A percentile compares a stretch with the other conserved stretches of the same genome.
These are phyloP conservation scores for Monomorium pharaonis DNA, from an alignment of 1,140 invertebrate genomes.

Conservation along the genomic window DNA sequence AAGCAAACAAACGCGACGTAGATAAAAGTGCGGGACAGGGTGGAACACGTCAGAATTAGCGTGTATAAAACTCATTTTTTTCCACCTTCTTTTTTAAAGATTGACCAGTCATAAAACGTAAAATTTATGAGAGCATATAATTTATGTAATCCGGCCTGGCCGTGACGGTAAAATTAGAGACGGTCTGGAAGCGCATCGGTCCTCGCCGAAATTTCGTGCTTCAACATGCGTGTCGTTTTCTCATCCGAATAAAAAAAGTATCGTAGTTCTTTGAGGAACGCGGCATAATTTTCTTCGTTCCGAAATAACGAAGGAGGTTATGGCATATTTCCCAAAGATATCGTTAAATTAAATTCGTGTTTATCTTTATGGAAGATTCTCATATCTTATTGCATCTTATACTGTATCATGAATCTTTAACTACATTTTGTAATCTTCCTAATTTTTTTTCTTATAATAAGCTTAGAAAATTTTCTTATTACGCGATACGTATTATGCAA, in stretches of 20 bases:
- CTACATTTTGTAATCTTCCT: neutral
- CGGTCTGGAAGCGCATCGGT: neutral
- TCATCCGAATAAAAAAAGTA: neutral
- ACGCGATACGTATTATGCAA: neutral
- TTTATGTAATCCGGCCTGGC: slow-evolving; percentile 65
- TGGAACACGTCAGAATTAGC: neutral
- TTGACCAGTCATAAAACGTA: slow-evolving; percentile 57
- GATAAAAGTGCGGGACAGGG: slow-evolving; percentile 21
- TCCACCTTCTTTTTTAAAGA: slow-evolving; percentile 1
- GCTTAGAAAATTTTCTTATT: neutral
- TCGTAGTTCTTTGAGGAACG: neutral
- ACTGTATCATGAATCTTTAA: neutral
- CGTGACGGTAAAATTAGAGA: slow-evolving; percentile 70
- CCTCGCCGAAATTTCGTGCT: slow-evolving; percentile 19
- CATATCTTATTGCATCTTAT: neutral
- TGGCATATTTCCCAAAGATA: neutral
- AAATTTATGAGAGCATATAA: slow-evolving; percentile 65
- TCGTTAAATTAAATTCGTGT: neutral
- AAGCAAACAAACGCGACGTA: neutral
- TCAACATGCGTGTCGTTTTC: neutral
- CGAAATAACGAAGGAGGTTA: slow-evolving; percentile 10
- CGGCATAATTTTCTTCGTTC: neutral
- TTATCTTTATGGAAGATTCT: neutral
- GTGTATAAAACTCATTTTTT: neutral
- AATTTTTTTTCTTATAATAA: neutral